phyloP scores from a whole-genome alignment of 2,113 vertebrate species.

The Oryctolagus cuniculus region DNA sequence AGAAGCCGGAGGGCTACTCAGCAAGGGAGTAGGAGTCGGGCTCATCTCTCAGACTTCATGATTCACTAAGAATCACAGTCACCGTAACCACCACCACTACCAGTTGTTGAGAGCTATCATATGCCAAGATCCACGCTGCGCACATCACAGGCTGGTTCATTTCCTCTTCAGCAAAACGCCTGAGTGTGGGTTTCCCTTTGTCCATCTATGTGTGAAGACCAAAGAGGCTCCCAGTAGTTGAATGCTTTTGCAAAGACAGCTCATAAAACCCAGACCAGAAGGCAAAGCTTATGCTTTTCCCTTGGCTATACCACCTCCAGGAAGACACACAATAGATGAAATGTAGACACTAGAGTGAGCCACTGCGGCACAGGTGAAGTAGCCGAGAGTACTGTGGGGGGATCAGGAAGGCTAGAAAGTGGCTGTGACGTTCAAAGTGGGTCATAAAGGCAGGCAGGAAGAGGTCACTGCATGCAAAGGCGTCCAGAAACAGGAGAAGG shows the following conservation, averaged over 20 bases:
- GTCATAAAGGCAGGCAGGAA: neutral
- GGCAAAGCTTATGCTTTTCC: neutral
- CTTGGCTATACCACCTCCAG: neutral
- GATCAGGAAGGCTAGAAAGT: neutral
- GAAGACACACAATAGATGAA: neutral
- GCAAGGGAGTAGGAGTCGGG: neutral
- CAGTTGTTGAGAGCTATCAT: neutral
- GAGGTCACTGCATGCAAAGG: neutral
- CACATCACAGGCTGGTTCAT: neutral
- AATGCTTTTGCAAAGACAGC: neutral
- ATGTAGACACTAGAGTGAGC: rapidly evolving
- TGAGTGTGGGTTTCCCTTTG: neutral
- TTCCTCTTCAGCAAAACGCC: neutral
- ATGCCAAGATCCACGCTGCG: neutral
- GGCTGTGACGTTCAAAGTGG: neutral
- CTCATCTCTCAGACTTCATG: neutral
- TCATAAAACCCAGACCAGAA: neutral
- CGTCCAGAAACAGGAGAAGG: neutral
- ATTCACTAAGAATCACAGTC: neutral
- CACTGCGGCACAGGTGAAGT: neutral
- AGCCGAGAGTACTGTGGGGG: neutral
- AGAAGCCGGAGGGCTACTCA: neutral
- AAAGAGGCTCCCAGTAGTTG: neutral
- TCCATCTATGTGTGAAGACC: neutral
- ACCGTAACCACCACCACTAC: neutral